A percentile compares a stretch with the other conserved stretches of the same genome.
phyloP scores from a whole-genome alignment of 92 coral and sea anemone genomes.

The Palythoa grandis region DNA sequence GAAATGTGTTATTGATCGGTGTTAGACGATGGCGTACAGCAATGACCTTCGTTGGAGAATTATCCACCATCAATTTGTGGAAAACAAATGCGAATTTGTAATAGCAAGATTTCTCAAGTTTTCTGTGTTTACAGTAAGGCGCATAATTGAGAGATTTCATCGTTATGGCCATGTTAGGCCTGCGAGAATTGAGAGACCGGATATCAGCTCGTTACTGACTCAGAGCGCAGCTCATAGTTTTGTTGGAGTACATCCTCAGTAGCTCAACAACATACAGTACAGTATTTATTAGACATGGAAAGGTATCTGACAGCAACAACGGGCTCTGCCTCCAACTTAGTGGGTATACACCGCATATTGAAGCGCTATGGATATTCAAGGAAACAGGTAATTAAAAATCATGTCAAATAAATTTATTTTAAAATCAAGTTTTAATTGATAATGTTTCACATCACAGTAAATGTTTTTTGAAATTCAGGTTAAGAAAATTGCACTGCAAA shows the following conservation, averaged over 20 bases:
- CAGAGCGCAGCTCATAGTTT: conserved; percentile 49
- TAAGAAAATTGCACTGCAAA: conserved; percentile 41
- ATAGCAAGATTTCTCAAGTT: conserved; percentile 30
- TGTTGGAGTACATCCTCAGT: conserved; percentile 40
- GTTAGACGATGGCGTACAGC: conserved; percentile 47
- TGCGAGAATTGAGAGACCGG: conserved; percentile 51
- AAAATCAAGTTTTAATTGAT: neutral
- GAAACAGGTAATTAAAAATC: conserved; percentile 20
- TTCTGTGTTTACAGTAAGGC: conserved; percentile 25
- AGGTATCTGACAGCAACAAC: conserved; percentile 32
- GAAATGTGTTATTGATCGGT: neutral
- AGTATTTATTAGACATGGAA: no score
- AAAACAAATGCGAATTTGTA: neutral
- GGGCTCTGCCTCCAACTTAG: conserved; percentile 19
- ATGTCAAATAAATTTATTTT: neutral
- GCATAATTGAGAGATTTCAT: conserved; percentile 28
- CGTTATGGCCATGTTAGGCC: conserved; percentile 39
- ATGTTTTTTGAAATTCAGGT: conserved; percentile 20
- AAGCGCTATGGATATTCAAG: conserved; percentile 28
- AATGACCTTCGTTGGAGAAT: conserved; percentile 51
- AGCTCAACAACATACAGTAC: conserved; percentile 39
- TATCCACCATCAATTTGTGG: conserved; percentile 16
- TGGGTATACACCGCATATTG: conserved; percentile 31
- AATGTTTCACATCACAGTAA: neutral
- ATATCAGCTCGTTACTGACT: conserved; percentile 53